Base-by-base conservation (phyloP, 2,888 invertebrate species). In the Yponomeuta cagnagella region DNA sequence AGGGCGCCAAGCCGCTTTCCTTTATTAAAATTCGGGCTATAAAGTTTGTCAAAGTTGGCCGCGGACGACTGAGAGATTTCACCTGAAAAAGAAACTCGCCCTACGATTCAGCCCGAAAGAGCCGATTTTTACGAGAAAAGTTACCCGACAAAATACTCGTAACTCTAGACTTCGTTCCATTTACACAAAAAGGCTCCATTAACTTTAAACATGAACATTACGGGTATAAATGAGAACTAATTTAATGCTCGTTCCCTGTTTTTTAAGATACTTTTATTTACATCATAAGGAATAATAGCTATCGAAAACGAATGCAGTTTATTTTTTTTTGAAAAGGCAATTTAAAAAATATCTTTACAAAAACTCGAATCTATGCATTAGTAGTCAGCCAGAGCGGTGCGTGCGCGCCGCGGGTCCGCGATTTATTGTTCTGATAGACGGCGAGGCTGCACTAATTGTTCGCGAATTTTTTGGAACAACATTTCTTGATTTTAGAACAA, bases 101-200 rank as follows among this genome's bases (percentile, higher is more conserved):
- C 84, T 84, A 83, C 84, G 82, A 83, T 83, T 83, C 79, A 76
- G 79, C 80, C 76, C 77, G 80, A 82, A 83, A 85, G 77, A 76
- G 75, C 79, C 81, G 78, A 84, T 84, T 86, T 86, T 88, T 88
- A 87, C 82, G 85, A 85, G 83, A 76, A 81, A 88, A 88, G 81
- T 88, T 88, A 84, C 79, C 80, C 80, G 81, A 83, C 83, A 80
- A 82, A 83, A 83, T 80, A 77, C 78, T 76, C 73, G 63, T 43
- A 37, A 37, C 31, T 70, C 37, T 43, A 23, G 37, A 68, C 15
- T 69, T 70, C 63, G 63, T 84, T 81, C 80, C 82, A 84, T 86
- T 84, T 80, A 78, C 77, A 81, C 80, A 80, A 82, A 81, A 78
- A 80, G 78, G 76, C 76, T 64, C 52, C 63, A 10, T 48, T 64